A percentile compares a stretch with the other conserved stretches of the same genome.
phyloP scores from a whole-genome alignment of 64 coral and sea anemone genomes.

The Montipora sp. region DNA sequence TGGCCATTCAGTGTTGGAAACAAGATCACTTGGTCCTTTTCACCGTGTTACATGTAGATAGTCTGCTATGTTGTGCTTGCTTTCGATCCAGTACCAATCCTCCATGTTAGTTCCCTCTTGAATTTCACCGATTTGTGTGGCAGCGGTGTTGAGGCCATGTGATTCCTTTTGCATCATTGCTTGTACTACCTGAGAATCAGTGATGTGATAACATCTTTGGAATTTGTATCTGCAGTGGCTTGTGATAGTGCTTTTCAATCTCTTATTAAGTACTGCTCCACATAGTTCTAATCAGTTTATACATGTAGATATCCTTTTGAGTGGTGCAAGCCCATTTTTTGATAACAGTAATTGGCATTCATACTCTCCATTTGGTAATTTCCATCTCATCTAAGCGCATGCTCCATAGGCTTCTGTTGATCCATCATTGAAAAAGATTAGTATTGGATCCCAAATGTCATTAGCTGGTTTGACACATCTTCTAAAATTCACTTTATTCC shows the following conservation, averaged over 20 bases:
- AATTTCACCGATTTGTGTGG: slow-evolving; percentile 28
- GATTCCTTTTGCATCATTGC: too few relatives aligned
- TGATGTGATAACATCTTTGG: slow-evolving; percentile 21
- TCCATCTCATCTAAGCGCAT: slow-evolving; percentile 40
- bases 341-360: slow-evolving; percentile 16
- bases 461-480: slow-evolving; percentile 41
- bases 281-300: slow-evolving; percentile 52
- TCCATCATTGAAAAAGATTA: slow-evolving; percentile 49
- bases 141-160: neutral
- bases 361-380: neutral
- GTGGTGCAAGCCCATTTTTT: slow-evolving; percentile 58
- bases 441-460: slow-evolving; percentile 7
- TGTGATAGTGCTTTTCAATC: slow-evolving; percentile 9
- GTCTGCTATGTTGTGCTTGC: neutral
- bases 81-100: slow-evolving; percentile 7
- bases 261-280: slow-evolving; percentile 48
- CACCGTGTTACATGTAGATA: neutral
- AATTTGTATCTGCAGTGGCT: slow-evolving; percentile 21
- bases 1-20: neutral
- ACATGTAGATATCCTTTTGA: slow-evolving; percentile 23
- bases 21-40: neutral
- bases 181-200: slow-evolving; percentile 1
- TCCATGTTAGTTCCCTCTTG: neutral
- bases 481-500: slow-evolving; percentile 25
- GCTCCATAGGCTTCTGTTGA: slow-evolving; percentile 28